These are phyloP conservation scores for Rattus rattus DNA, from an alignment of 2,113 vertebrate genomes.

Conservation along the genomic window DNA sequence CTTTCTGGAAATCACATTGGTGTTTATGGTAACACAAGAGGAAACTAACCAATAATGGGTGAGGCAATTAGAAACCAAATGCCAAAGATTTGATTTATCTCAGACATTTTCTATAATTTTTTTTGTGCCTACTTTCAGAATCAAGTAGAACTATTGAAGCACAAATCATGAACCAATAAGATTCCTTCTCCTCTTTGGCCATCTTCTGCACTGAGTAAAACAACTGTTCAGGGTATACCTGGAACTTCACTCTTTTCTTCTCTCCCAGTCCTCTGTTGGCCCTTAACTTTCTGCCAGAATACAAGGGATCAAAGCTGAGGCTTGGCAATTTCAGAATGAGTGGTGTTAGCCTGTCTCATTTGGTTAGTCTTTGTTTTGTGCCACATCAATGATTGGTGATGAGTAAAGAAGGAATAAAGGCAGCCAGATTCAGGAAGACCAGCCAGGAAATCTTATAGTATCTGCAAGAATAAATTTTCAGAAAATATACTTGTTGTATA, in stretches of 20 bases:
- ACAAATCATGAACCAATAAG: not conserved
- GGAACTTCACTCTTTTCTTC: not conserved
- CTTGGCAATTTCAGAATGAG: not conserved
- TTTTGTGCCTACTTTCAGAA: not conserved
- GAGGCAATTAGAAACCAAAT: not conserved
- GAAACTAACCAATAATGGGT: not conserved
- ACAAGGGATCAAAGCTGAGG: not conserved
- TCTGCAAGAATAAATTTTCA: not conserved
- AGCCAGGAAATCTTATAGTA: not conserved
- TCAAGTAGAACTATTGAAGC: not conserved
- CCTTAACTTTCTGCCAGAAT: not conserved
- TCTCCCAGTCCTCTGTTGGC: not conserved
- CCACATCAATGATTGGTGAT: not conserved
- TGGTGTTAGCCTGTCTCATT: not conserved
- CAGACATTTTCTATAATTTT: not conserved
- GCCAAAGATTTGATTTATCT: not conserved
- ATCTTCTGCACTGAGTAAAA: not conserved
- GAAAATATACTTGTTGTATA: not conserved
- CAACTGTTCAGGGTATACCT: accelerated
- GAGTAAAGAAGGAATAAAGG: not conserved
- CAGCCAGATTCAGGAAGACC: not conserved
- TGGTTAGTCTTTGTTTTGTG: not conserved
- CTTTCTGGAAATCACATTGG: not conserved
- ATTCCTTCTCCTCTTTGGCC: not conserved
- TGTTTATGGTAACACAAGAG: not conserved